Evolutionary conservation across 2,113 vertebrate species (phyloP).

Genomic region (Tyto alba): DNA sequence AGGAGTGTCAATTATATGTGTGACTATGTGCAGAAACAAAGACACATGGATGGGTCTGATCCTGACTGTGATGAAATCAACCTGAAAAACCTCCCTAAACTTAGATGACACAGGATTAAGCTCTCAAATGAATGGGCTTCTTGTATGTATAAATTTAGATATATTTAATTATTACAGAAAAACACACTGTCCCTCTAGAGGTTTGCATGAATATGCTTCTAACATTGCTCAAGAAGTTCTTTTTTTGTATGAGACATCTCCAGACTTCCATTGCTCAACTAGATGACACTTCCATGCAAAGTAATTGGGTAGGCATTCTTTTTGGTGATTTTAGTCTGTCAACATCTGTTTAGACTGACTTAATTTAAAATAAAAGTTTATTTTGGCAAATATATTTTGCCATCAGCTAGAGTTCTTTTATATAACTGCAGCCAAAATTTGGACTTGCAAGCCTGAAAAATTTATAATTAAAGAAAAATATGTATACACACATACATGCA

Average conservation of each 20-base stretch:
- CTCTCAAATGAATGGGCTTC: neutral
- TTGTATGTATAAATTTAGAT: neutral
- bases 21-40: neutral
- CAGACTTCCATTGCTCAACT: neutral
- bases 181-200: neutral
- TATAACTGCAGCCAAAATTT: neutral
- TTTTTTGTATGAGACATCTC: neutral
- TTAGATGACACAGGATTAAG: neutral
- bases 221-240: neutral
- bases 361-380: conserved; percentile 49
- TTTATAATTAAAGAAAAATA: neutral
- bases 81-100: neutral
- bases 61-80: neutral
- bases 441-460: neutral
- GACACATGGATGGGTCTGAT: neutral
- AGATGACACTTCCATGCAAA: neutral
- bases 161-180: neutral
- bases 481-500: neutral
- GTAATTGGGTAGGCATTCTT: neutral
- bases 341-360: conserved; percentile 70
- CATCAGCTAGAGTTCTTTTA: neutral
- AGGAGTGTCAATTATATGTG: accelerated
- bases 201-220: neutral
- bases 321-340: conserved; percentile 69
- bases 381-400: neutral